Base-by-base conservation (phyloP, 2,113 vertebrate species). In the Vidua macroura region DNA sequence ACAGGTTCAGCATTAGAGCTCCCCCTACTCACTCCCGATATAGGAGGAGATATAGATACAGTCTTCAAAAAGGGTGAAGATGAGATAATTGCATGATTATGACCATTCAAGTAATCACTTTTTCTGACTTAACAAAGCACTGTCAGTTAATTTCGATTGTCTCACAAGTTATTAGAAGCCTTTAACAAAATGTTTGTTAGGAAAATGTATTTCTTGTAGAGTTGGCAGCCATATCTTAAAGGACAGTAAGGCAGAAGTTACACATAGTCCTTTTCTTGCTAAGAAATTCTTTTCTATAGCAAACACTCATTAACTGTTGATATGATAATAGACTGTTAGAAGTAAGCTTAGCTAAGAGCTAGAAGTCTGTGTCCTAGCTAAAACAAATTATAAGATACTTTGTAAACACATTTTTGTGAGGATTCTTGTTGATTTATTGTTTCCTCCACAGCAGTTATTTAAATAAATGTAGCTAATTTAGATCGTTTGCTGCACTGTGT, bases 361-460 rank as follows among this genome's bases (percentile, higher is more conserved):
- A 96, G 95, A 96, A 97, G 86, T 94, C 96, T 96, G 75, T 98
- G 95, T 98, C 97, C 96, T 97, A 95, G 96, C 94, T 97, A 97
- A 97, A 98, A 98, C 93, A 97, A 98, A 98, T 98, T 97, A 96
- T 91, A 96, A 97, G 96, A 96, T 85, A 96, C 93, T 97, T 97
- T 97, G 96, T 98, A 98, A 98, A 98, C 96, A 98, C 93, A 91
- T 98, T 98, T 97, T 96, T 97, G 95, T 97, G 86, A 94, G 88
- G 88, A 96, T 97, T 97, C 93, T 97, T 98, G 97, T 98, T 98
- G 97, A 98, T 98, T 97, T 98, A 98, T 98, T 98, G 97, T 98
- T 98, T 98, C 96, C 93, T 98, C 83, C 94, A 88, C 97, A 96
- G 96, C 94, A 95, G 96, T 98, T 98, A 98, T 97, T 98, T 97